phyloP scores from a whole-genome alignment of 2,888 invertebrate genomes.

The Chrysolina americana region DNA sequence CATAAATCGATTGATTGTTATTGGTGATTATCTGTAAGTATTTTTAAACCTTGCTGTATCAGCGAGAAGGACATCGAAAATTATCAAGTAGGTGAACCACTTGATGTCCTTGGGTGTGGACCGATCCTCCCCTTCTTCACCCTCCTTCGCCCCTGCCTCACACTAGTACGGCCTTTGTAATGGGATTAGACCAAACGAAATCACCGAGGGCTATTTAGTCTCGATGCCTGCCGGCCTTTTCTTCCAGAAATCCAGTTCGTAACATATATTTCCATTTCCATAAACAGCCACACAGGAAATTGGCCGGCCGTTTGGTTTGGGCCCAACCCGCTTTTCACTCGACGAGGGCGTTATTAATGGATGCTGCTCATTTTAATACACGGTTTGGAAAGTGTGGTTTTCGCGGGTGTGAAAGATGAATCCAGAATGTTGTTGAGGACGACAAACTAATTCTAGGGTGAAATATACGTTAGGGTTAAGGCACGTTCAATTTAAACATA shows the following conservation, averaged over 20 bases:
- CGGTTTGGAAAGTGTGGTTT: neutral
- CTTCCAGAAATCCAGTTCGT: slow-evolving; percentile 33
- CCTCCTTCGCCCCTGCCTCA: slow-evolving; percentile 23
- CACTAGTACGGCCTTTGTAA: slow-evolving; percentile 41
- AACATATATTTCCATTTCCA: slow-evolving; percentile 49
- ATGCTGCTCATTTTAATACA: slow-evolving; percentile 8
- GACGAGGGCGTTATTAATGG: slow-evolving; percentile 18
- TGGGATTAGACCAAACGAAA: slow-evolving; percentile 44
- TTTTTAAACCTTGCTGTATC: too few relatives aligned
- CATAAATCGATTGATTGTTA: too few relatives aligned
- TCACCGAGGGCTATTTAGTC: slow-evolving; percentile 41
- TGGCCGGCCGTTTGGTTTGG: slow-evolving; percentile 33
- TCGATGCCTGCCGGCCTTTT: slow-evolving; percentile 30
- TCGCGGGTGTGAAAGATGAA: too few relatives aligned
- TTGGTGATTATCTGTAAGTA: too few relatives aligned
- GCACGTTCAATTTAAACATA: too few relatives aligned
- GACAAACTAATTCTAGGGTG: too few relatives aligned
- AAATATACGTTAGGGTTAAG: too few relatives aligned
- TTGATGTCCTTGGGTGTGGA: too few relatives aligned
- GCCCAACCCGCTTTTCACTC: neutral
- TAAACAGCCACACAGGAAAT: slow-evolving; percentile 48
- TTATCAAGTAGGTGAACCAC: too few relatives aligned
- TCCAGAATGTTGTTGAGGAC: too few relatives aligned
- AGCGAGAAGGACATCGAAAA: too few relatives aligned
- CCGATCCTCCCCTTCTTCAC: neutral